These are phyloP conservation scores for Ennomos fuscantarius DNA, from an alignment of 2,888 invertebrate genomes.

Conservation along the genomic window DNA sequence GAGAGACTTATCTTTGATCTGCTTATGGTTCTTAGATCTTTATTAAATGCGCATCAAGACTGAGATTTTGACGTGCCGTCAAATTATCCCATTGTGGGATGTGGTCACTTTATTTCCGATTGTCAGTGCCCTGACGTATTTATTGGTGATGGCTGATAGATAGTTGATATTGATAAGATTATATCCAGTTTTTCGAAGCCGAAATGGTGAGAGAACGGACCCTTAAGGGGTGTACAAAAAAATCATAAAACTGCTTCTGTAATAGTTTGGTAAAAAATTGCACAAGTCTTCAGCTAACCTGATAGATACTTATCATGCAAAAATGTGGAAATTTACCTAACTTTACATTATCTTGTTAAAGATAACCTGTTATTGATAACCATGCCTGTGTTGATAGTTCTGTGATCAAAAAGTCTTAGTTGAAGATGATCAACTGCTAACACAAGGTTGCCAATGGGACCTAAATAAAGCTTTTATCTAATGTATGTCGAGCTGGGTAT, in stretches of 20 bases:
- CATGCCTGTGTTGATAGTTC: no score
- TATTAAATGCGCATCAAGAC: constrained; percentile 72
- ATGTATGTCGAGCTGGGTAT: no score
- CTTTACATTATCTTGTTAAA: no score
- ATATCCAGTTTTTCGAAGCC: constrained; percentile 56
- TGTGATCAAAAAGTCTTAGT: no score
- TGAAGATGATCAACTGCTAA: no score
- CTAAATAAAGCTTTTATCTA: no score
- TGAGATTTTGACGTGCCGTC: constrained; percentile 71
- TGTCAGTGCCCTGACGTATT: constrained; percentile 73
- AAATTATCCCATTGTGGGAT: constrained; percentile 75
- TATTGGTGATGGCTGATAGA: constrained; percentile 68
- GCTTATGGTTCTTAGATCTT: constrained; percentile 81
- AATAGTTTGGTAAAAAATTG: constrained; percentile 6
- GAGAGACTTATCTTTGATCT: constrained; percentile 76
- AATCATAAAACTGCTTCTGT: constrained; percentile 33
- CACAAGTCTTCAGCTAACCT: neutral
- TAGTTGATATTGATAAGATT: constrained; percentile 71
- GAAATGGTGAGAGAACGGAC: constrained; percentile 41
- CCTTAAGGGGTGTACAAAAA: constrained; percentile 39
- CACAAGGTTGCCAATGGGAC: no score
- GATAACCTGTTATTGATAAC: no score
- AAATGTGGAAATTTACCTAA: constrained; percentile 6
- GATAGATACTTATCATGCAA: constrained; percentile 10
- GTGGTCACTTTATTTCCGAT: constrained; percentile 64